Evolutionary conservation across 37 sponge, comb jelly and placozoan species (phyloP).

Genomic region (Diacarnus erythraeanus): DNA sequence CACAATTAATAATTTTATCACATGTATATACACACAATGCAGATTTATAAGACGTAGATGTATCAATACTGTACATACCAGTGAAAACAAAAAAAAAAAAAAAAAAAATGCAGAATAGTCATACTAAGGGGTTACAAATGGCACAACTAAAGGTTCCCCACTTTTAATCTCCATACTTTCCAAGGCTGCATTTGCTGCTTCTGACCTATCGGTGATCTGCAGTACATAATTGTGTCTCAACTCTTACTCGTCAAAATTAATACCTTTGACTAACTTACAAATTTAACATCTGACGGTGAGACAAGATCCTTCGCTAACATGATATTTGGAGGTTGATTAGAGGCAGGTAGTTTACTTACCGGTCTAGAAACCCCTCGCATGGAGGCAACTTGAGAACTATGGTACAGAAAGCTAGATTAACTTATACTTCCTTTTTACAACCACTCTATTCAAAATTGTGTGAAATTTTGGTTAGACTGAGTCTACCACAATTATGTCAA

Average conservation of each 20-base stretch:
- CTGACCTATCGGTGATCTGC: constrained; percentile 57
- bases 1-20: background rate
- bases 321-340: constrained; percentile 44
- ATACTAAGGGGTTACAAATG: constrained; percentile 52
- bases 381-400: constrained; percentile 56
- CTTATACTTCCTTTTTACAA: too few species aligned
- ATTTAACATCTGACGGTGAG: constrained; percentile 64
- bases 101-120: background rate
- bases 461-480: too few species aligned
- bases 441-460: too few species aligned
- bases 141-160: constrained; percentile 76
- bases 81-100: background rate
- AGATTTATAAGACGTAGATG: background rate
- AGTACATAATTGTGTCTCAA: too few species aligned
- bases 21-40: background rate
- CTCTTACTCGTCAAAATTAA: too few species aligned
- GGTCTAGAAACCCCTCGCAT: constrained; percentile 56
- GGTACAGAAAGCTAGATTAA: too few species aligned
- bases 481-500: too few species aligned
- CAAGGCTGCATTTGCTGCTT: constrained; percentile 54
- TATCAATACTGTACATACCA: background rate
- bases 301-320: constrained; percentile 61
- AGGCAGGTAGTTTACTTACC: constrained; percentile 33
- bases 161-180: constrained; percentile 73
- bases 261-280: constrained; percentile 68